A percentile compares a stretch with the other conserved stretches of the same genome.
These are phyloP conservation scores for Gorilla gorilla DNA, from an alignment of 2,113 vertebrate species.

Conservation along the genomic window DNA sequence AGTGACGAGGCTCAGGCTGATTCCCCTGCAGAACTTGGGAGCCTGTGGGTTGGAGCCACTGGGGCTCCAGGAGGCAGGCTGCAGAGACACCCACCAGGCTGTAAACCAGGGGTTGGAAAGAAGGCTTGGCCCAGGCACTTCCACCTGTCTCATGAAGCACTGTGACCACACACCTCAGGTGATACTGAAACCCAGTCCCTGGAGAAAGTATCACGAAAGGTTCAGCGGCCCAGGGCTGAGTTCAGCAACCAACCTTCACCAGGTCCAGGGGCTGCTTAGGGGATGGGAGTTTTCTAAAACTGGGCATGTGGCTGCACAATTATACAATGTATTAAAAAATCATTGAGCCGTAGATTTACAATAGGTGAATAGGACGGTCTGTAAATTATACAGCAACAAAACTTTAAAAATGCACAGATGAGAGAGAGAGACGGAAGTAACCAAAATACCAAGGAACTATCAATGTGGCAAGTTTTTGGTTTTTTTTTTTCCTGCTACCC, in stretches of 20 bases:
- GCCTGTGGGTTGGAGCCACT: fast-evolving
- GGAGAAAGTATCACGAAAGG: neutral
- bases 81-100: neutral
- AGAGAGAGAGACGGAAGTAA: neutral
- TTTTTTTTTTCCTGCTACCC: neutral
- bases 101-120: neutral
- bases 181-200: neutral
- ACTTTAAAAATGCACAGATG: neutral
- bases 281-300: neutral
- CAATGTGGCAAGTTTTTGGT: neutral
- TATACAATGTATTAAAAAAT: neutral
- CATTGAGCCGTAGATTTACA: neutral
- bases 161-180: neutral
- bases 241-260: fast-evolving
- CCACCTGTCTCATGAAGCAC: neutral
- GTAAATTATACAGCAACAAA: neutral
- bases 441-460: neutral
- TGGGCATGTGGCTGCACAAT: neutral
- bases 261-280: neutral
- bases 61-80: neutral
- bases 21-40: neutral
- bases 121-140: neutral
- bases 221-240: too few species aligned
- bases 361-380: neutral
- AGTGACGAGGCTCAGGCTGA: neutral